Conservation (phyloP, 2,888 invertebrate species). For the Cryptocheilus praepositus region DNA sequence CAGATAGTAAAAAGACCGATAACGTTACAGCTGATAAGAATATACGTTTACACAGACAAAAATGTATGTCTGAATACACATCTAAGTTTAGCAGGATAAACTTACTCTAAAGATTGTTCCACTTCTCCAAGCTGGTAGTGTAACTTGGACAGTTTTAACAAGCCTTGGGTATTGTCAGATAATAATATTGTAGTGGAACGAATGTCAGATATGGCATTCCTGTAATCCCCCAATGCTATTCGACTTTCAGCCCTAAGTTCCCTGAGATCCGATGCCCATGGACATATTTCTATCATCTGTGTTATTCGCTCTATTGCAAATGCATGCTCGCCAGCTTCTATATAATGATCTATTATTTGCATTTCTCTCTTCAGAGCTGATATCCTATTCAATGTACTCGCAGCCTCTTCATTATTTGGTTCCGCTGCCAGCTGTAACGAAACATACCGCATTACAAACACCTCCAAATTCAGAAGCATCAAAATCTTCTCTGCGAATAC, state of each 20-base stretch:
- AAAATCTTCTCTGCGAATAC: constrained; percentile 62
- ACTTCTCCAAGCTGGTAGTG: constrained; percentile 95
- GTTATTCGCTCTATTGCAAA: constrained; percentile 82
- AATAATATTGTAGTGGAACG: constrained; percentile 92
- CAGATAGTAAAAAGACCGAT: constrained; percentile 19
- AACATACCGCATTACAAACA: constrained; percentile 19
- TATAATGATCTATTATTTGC: constrained; percentile 80
- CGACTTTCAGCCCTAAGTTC: constrained; percentile 92
- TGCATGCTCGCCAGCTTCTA: constrained; percentile 77
- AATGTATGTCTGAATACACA: background rate
- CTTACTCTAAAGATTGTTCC: constrained; percentile 89
- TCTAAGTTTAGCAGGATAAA: constrained; percentile 32
- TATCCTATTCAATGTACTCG: constrained; percentile 81
- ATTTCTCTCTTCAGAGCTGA: constrained; percentile 81
- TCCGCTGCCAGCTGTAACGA: constrained; percentile 80
- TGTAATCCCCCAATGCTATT: constrained; percentile 84
- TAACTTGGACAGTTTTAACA: constrained; percentile 86
- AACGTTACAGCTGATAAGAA: background rate
- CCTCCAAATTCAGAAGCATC: no score
- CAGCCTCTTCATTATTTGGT: constrained; percentile 86
- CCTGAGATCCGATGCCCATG: constrained; percentile 91
- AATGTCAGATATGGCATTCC: constrained; percentile 93
- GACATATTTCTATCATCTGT: constrained; percentile 86
- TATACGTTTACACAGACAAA: no score
- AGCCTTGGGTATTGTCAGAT: constrained; percentile 94